Evolutionary conservation across 1,140 invertebrate genomes (phyloP), one percentile per base, ranked within the genome.

Genomic region (Cotesia chilonis): DNA sequence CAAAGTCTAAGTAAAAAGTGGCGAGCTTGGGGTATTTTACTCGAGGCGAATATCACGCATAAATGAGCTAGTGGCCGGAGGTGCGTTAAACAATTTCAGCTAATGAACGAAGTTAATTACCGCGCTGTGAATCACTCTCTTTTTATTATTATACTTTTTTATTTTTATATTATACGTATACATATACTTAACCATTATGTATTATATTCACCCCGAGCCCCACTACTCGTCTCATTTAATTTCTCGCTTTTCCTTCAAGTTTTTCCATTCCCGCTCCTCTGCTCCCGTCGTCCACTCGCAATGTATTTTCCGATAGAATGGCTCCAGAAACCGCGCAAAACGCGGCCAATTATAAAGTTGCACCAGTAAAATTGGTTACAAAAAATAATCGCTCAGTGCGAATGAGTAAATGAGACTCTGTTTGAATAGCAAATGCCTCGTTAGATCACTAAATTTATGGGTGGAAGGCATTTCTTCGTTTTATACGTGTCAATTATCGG

Each of bases 61-160:
- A 75, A 75, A 75, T 72, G 71, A 67, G 65, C 73, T 59, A 74
- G 69, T 74, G 69, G 68, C 57, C 54, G 70, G 70, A 72, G 74
- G 67, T 75, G 70, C 71, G 74, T 75, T 75, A 75, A 75, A 75
- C 71, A 75, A 75, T 75, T 75, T 75, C 71, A 73, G 68, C 74
- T 72, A 76, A 74, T 76, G 75, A 76, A 76, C 75, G 75, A 76
- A 74, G 75, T 76, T 76, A 76, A 76, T 76, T 76, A 76, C 72
- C 72, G 61, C 38, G 68, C 61, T 71, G 64, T 47, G 60, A 73
- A 38, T 68, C 64, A 64, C 68, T 72, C 17, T 51, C 38, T 59
- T 57, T 52, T 69, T 64, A 37, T 72, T 57, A n/a, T 67, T 57
- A 35, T 73, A 52, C 55, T 47, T 14, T 55, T 65, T 37, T 37